A percentile compares a stretch with the other conserved stretches of the same genome.
phyloP scores from a whole-genome alignment of 2,113 vertebrate genomes.

The Speoplatyrhinus poulsoni region DNA sequence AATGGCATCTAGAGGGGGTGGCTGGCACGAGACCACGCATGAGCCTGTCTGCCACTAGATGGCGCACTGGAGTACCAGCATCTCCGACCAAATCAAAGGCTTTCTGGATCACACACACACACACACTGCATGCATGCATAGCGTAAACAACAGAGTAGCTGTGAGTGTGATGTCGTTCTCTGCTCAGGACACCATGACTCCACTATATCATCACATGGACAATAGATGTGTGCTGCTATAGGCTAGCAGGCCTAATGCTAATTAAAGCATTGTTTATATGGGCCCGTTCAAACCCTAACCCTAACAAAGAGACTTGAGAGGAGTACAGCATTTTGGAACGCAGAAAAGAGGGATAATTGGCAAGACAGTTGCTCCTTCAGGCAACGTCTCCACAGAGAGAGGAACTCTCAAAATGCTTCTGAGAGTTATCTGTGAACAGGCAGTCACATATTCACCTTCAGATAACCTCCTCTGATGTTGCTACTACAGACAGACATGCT shows the following conservation, averaged over 20 bases:
- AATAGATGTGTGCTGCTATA: too few relatives aligned
- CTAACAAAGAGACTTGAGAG: not conserved
- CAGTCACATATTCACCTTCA: not conserved
- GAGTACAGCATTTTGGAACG: not conserved
- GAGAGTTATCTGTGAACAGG: not conserved
- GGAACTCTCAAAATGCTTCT: not conserved
- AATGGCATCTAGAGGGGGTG: conserved; percentile 30
- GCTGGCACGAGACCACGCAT: not conserved
- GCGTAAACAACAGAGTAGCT: too few relatives aligned
- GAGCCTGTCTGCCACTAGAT: not conserved
- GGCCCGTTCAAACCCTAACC: not conserved
- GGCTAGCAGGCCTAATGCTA: too few relatives aligned
- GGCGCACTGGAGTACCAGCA: conserved; percentile 26
- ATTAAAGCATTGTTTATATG: too few relatives aligned
- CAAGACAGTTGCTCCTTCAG: not conserved
- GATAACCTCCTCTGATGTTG: conserved; percentile 16
- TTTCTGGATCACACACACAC: too few relatives aligned
- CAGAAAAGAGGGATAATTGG: not conserved
- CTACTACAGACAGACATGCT: too few relatives aligned
- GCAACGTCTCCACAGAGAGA: conserved; percentile 15
- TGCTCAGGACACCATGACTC: too few relatives aligned
- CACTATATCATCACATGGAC: too few relatives aligned
- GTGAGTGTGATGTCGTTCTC: too few relatives aligned
- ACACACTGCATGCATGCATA: not conserved
- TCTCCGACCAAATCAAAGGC: conserved; percentile 12